Percentiles rank a stretch among this genome's conserved stretches.
phyloP scores from a whole-genome alignment of 1,140 invertebrate species.

The Eubasilissa regina region DNA sequence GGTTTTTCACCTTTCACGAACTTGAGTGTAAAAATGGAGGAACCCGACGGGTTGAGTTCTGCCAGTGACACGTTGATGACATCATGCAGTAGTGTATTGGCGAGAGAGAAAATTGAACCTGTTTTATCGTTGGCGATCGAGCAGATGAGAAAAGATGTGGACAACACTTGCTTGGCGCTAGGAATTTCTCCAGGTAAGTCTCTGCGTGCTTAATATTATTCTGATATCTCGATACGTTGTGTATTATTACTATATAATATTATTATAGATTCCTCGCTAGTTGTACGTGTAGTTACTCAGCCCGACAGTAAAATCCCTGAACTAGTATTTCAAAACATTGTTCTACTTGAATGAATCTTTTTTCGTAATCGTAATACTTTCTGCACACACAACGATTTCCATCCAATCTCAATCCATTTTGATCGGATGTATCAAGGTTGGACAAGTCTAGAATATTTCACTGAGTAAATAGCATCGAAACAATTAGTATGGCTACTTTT shows the following conservation, averaged over 20 bases:
- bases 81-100: conserved; percentile 73
- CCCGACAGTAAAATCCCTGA: background rate
- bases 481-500: background rate
- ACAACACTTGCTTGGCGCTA: conserved; percentile 86
- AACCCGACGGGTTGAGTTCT: conserved; percentile 67
- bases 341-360: background rate
- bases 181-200: conserved; percentile 89
- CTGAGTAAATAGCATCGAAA: background rate
- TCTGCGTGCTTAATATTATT: background rate
- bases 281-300: no score
- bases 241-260: background rate
- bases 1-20: conserved; percentile 74
- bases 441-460: conserved; percentile 16
- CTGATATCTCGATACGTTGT: background rate
- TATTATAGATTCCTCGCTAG: no score
- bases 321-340: background rate
- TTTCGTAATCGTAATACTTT: conserved; percentile 17
- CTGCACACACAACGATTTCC: background rate
- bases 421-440: conserved; percentile 16
- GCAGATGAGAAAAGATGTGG: conserved; percentile 87
- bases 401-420: conserved; percentile 18
- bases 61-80: conserved; percentile 63
- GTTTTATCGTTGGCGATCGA: conserved; percentile 89
- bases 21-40: conserved; percentile 75
- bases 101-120: conserved; percentile 85